These are phyloP conservation scores for Petromus typicus DNA, from an alignment of 2,113 vertebrate genomes.

Conservation along the genomic window DNA sequence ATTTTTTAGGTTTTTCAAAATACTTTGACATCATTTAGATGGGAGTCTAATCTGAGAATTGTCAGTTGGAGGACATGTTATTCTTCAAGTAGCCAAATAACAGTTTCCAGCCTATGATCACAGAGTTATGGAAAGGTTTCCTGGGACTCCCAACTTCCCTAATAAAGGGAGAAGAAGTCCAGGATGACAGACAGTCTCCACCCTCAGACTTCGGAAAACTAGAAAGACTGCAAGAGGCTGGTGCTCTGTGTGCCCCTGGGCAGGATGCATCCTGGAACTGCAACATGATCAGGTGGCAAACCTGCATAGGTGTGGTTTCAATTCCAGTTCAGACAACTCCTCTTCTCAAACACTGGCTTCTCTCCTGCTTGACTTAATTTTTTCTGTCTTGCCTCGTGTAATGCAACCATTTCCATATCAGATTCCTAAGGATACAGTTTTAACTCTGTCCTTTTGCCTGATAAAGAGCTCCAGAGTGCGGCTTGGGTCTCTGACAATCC, in stretches of 20 bases:
- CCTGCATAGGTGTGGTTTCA: neutral
- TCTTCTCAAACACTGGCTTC: neutral
- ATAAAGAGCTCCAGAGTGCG: neutral
- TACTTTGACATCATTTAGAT: neutral
- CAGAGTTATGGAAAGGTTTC: neutral
- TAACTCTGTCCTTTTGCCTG: neutral
- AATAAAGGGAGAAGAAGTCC: neutral
- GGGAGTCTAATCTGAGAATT: neutral
- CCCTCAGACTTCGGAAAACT: neutral
- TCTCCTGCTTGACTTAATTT: neutral
- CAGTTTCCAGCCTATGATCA: neutral
- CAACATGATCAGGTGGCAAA: neutral
- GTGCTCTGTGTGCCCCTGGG: neutral
- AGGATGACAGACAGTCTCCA: neutral
- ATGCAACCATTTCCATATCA: conserved; percentile 1
- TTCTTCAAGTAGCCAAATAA: neutral
- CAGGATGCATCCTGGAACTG: neutral
- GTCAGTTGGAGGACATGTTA: neutral
- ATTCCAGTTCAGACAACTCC: neutral
- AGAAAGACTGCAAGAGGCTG: neutral
- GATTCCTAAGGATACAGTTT: neutral
- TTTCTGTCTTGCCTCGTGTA: neutral
- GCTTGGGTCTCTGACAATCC: neutral
- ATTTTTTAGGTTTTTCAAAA: neutral
- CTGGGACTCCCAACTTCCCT: neutral